Evolutionary conservation across 1,140 invertebrate genomes (phyloP), one percentile per base, ranked within the genome.

Genomic region (Ostrea denselamellosa): DNA sequence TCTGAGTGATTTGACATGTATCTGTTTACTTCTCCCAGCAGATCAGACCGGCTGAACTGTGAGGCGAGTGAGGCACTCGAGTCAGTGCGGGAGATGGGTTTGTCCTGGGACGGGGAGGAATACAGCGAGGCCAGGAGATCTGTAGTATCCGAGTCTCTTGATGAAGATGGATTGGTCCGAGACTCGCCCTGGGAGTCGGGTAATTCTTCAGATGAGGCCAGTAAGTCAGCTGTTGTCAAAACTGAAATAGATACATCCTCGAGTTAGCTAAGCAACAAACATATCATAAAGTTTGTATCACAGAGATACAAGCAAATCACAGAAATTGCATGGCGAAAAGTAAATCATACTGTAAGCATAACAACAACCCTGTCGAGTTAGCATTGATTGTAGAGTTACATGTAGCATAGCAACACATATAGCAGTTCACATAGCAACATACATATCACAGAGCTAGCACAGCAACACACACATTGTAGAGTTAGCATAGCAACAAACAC

Each of bases 31-130:
- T 85, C 54, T 12, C 83, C 53, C 0, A 85, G 19, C 53, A 85
- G n/a, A 25, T 85, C 83, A 0, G 83, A 34, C 14, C 17, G 19
- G 53, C 56, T 25, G 25, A 85, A 85, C n/a, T 56, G 53, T 22
- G 86, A 86, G 8, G 52, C 68, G 9, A 81, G 86, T 19, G 86
- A 86, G 10, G 34, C 51, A n/a, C 51, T 86, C 22, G 86, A 86
- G 68, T 82, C 68, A 5, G n/a, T 62, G 71, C 68, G 44, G 9
- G 44, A 53, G n/a, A 86, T 56, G n/a, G 51, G 22, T 52, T 56
- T 25, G 85, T 71, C 44, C 54, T 86, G 65, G 68, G n/a, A 22
- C 17, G 56, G 17, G 56, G 54, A 25, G 34, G 77, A 81, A 53
- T 82, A 85, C 25, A 87, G 81, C 54, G 82, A 84, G 58, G 62